These are phyloP conservation scores for Propithecus perrieri DNA, from an alignment of 2,797 vertebrate genomes.

Conservation along the genomic window DNA sequence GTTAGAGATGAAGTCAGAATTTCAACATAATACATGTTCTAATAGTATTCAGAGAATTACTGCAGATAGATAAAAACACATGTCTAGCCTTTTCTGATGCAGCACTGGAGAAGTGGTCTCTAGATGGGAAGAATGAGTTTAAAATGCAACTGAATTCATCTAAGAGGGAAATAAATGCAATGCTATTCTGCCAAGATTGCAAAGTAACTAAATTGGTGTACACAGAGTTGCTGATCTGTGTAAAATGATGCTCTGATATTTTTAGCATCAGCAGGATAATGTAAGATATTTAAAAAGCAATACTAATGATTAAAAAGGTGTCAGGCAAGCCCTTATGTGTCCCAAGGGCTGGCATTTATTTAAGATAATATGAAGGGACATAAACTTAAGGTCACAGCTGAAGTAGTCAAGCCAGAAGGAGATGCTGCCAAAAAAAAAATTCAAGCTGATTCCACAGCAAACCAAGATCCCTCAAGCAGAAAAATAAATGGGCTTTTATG, in stretches of 20 bases:
- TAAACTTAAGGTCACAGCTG: slow-evolving; percentile 28
- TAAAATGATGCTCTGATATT: neutral
- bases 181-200: neutral
- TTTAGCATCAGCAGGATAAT: neutral
- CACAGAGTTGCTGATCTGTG: neutral
- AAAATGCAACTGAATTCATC: neutral
- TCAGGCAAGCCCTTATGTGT: neutral
- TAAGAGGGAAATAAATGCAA: neutral
- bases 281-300: neutral
- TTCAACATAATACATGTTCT: neutral
- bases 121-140: neutral
- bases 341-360: neutral
- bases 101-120: neutral
- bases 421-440: neutral
- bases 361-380: neutral
- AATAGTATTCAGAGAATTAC: neutral
- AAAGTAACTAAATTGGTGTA: neutral
- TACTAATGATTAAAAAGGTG: slow-evolving; percentile 39
- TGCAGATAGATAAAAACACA: neutral
- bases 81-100: neutral
- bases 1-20: neutral
- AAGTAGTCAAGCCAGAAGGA: neutral
- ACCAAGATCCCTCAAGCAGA: neutral
- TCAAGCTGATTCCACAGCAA: neutral
- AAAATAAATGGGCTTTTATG: neutral